phyloP scores from a whole-genome alignment of 2,113 vertebrate species.

The Clupea harengus region DNA sequence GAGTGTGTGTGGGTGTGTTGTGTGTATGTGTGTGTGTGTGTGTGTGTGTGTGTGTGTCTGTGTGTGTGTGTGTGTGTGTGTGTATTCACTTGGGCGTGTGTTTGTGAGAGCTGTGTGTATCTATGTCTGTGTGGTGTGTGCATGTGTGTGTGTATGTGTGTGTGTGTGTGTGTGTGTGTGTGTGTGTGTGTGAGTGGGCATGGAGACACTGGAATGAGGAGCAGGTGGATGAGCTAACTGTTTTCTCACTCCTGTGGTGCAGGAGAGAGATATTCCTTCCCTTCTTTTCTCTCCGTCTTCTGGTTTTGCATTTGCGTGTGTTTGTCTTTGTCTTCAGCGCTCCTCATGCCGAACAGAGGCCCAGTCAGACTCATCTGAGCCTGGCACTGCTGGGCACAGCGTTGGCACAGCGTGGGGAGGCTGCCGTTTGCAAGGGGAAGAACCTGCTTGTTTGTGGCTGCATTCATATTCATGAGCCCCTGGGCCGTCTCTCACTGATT shows the following conservation, averaged over 20 bases:
- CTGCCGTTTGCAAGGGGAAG: background rate
- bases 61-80: background rate
- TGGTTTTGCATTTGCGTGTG: background rate
- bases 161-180: background rate
- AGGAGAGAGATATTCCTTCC: background rate
- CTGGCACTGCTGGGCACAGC: too few relatives aligned
- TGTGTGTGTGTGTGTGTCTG: slow-evolving; percentile 6
- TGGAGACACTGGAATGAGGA: background rate
- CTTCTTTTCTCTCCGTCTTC: background rate
- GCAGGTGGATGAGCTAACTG: background rate
- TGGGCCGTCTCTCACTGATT: background rate
- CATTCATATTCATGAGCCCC: background rate
- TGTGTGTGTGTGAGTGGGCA: background rate
- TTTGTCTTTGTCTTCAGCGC: too few relatives aligned
- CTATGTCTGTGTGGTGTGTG: background rate
- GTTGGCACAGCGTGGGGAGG: too few relatives aligned
- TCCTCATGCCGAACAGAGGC: too few relatives aligned
- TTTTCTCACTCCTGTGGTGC: background rate
- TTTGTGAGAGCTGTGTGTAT: background rate
- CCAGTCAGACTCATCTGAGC: too few relatives aligned
- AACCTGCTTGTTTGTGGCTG: background rate
- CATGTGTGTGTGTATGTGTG: background rate
- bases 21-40: background rate
- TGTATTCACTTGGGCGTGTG: slow-evolving; percentile 14
- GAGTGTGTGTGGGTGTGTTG: background rate